Evolutionary conservation across 1,140 invertebrate species (phyloP).

Genomic region (Dendroctonus valens): DNA sequence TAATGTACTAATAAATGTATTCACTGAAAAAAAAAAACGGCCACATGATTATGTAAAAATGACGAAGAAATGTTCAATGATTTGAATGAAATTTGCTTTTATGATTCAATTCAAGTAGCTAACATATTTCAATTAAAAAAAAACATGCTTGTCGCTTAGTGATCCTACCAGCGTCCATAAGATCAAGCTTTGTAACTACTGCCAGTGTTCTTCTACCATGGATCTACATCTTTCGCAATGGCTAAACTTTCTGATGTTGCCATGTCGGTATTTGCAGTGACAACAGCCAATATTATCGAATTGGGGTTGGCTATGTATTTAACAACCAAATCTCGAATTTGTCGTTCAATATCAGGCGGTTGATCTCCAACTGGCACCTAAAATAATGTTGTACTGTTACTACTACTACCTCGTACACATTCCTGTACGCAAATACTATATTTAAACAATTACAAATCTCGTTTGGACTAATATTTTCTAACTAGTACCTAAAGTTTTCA

Average conservation of each 20-base stretch:
- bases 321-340: slow-evolving; percentile 78
- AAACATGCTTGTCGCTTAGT: no score
- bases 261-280: slow-evolving; percentile 96
- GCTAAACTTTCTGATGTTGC: slow-evolving; percentile 95
- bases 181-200: slow-evolving; percentile 97
- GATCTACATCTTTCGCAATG: slow-evolving; percentile 91
- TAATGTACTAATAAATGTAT: no score
- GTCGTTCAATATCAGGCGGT: slow-evolving; percentile 84
- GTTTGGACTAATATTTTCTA: not conserved
- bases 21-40: no score
- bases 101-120: no score
- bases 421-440: slow-evolving; percentile 7
- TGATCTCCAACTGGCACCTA: slow-evolving; percentile 86
- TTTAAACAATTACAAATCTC: no score
- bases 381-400: slow-evolving; percentile 5
- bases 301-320: slow-evolving; percentile 89
- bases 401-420: not conserved
- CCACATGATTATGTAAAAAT: no score
- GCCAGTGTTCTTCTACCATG: slow-evolving; percentile 95
- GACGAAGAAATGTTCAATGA: no score
- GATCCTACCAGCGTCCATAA: slow-evolving; percentile 84
- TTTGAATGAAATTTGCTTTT: no score
- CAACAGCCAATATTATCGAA: slow-evolving; percentile 89
- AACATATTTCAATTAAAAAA: no score
- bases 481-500: not conserved